Conservation (phyloP, 2,888 invertebrate genomes). For the Agrotis puta region DNA sequence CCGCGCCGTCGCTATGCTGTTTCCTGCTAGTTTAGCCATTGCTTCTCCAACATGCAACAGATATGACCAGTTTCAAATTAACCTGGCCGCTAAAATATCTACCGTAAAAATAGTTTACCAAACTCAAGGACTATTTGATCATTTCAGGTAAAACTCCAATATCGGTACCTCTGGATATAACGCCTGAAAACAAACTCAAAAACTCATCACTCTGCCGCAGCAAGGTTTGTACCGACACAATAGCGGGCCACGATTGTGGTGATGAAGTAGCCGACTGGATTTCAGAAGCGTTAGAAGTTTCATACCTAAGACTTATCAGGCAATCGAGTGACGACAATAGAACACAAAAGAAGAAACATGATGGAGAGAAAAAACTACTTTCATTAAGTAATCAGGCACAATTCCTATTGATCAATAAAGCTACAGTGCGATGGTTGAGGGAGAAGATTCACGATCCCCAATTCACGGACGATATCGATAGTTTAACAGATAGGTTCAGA, state of each 20-base stretch:
- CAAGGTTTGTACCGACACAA: slow-evolving; percentile 96
- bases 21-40: too few species aligned
- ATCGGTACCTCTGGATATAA: slow-evolving; percentile 87
- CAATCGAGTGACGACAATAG: slow-evolving; percentile 88
- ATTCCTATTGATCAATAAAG: slow-evolving; percentile 95
- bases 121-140: neutral
- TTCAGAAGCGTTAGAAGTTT: slow-evolving; percentile 92
- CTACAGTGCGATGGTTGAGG: slow-evolving; percentile 94
- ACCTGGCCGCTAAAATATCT: too few species aligned
- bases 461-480: slow-evolving; percentile 89
- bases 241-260: slow-evolving; percentile 96
- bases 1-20: too few species aligned
- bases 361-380: slow-evolving; percentile 74
- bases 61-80: too few species aligned
- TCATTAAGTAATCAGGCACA: slow-evolving; percentile 96
- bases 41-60: too few species aligned
- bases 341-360: slow-evolving; percentile 77
- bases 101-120: neutral
- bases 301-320: slow-evolving; percentile 93
- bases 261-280: slow-evolving; percentile 95
- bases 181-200: slow-evolving; percentile 67
- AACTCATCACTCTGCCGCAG: slow-evolving; percentile 92
- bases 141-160: slow-evolving; percentile 89
- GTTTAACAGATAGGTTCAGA: slow-evolving; percentile 95
- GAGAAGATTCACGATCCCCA: slow-evolving; percentile 90